A percentile compares a stretch with the other conserved stretches of the same genome.
phyloP scores from a whole-genome alignment of 1,140 invertebrate species.

The Geopemphigus sp. region DNA sequence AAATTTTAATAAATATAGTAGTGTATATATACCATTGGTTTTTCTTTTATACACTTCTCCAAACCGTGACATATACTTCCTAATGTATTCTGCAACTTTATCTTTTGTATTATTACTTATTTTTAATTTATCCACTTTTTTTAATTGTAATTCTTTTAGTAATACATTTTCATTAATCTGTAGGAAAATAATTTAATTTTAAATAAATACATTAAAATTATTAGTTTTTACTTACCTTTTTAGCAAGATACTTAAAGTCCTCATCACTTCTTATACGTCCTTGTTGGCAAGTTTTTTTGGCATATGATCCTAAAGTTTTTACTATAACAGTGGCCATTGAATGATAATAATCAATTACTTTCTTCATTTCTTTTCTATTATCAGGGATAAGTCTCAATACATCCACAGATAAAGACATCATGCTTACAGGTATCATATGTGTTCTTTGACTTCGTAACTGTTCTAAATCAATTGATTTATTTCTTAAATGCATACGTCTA shows the following conservation, averaged over 20 bases:
- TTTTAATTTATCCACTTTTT: slow-evolving; percentile 78
- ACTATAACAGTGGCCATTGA: slow-evolving; percentile 43
- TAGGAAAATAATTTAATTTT: neutral
- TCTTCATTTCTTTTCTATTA: slow-evolving; percentile 37
- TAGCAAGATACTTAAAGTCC: slow-evolving; percentile 42
- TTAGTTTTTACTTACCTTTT: slow-evolving; percentile 26
- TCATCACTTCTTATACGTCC: slow-evolving; percentile 37
- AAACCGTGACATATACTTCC: slow-evolving; percentile 94
- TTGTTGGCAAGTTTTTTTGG: slow-evolving; percentile 44
- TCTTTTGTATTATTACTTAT: slow-evolving; percentile 90
- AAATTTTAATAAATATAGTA: neutral
- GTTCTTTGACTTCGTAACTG: slow-evolving; percentile 35
- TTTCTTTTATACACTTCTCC: slow-evolving; percentile 59
- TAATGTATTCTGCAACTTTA: slow-evolving; percentile 92
- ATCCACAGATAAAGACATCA: slow-evolving; percentile 40
- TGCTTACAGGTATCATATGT: slow-evolving; percentile 36
- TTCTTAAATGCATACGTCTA: neutral
- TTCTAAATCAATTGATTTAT: slow-evolving; percentile 1
- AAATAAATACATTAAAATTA: neutral
- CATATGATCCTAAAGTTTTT: slow-evolving; percentile 29
- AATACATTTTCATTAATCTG: slow-evolving; percentile 61
- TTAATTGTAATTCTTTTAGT: slow-evolving; percentile 90
- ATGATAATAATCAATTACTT: slow-evolving; percentile 40
- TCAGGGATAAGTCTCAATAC: slow-evolving; percentile 45
- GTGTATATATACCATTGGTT: neutral